Evolutionary conservation across 2,888 invertebrate species (phyloP).

Genomic region (Leptarthrus brevirostris): DNA sequence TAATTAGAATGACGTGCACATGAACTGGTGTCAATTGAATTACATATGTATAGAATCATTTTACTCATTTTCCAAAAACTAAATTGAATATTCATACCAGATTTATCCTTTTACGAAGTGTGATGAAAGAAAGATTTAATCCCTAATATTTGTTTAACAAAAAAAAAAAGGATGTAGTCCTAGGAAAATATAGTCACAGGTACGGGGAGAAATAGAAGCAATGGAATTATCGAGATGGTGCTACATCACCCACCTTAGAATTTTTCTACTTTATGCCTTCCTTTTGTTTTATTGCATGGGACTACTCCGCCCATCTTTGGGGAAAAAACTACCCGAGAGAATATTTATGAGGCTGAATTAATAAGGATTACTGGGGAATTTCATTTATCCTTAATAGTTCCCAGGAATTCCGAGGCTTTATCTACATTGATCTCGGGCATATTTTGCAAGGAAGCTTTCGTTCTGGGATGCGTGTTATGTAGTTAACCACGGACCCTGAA

Average conservation of each 20-base stretch:
- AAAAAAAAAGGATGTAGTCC: too few species aligned
- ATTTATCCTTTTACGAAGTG: slow-evolving; percentile 15
- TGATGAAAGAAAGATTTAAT: background rate
- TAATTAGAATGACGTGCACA: too few species aligned
- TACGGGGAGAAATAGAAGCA: background rate
- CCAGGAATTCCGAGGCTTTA: slow-evolving; percentile 37
- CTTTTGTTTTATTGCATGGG: slow-evolving; percentile 24
- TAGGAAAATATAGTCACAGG: too few species aligned
- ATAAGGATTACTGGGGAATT: slow-evolving; percentile 53
- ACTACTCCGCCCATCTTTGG: slow-evolving; percentile 12
- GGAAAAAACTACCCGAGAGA: slow-evolving; percentile 33
- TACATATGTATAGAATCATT: too few species aligned
- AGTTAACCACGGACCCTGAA: background rate
- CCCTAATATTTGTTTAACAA: slow-evolving; percentile 16
- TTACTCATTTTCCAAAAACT: slow-evolving; percentile 21
- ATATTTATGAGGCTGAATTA: slow-evolving; percentile 54
- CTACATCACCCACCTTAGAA: background rate
- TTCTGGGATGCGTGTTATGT: background rate
- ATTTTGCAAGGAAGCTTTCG: slow-evolving; percentile 3
- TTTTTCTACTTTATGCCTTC: slow-evolving; percentile 9
- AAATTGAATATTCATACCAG: slow-evolving; percentile 44
- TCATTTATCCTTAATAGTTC: slow-evolving; percentile 50
- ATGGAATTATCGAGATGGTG: too few species aligned
- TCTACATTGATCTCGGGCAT: slow-evolving; percentile 38
- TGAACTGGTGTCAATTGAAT: too few species aligned